Evolutionary conservation across 2,888 invertebrate species (phyloP).

Genomic region (Clistopyga incitator): DNA sequence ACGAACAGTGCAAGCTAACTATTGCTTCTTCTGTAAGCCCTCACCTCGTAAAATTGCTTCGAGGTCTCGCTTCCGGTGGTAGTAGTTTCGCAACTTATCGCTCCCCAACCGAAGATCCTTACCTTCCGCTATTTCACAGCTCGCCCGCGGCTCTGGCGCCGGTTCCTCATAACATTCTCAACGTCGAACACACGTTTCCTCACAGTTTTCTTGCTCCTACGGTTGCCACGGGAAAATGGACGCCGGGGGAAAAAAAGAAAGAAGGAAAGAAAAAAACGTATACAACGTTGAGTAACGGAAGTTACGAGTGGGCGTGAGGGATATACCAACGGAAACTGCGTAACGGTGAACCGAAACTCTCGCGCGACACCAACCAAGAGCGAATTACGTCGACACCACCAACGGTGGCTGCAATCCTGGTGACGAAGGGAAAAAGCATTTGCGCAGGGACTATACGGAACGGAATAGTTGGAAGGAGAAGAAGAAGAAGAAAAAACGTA

Average conservation of each 20-base stretch:
- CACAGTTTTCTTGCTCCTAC: not conserved
- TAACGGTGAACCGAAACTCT: conserved; percentile 57
- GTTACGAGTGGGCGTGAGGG: conserved; percentile 39
- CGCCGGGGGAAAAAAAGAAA: conserved; percentile 20
- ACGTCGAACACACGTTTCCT: conserved; percentile 39
- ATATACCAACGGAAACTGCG: conserved; percentile 54
- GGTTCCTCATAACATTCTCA: not conserved
- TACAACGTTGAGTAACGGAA: conserved; percentile 26
- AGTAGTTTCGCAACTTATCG: conserved; percentile 13
- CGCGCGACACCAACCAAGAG: conserved; percentile 58
- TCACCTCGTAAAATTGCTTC: conserved; percentile 10
- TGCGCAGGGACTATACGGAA: conserved; percentile 6
- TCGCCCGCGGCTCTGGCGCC: conserved; percentile 4
- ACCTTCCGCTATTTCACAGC: not conserved
- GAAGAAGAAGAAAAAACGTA: not conserved
- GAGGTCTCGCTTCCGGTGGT: conserved; percentile 5
- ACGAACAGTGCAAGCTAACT: not conserved
- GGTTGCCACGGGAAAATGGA: not conserved
- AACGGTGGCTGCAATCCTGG: not conserved
- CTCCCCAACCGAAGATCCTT: conserved; percentile 12
- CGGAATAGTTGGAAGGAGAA: conserved; percentile 38
- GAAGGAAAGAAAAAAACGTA: too few species aligned
- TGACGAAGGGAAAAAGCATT: conserved; percentile 45
- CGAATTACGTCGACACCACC: conserved; percentile 70
- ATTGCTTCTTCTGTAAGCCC: conserved; percentile 3